A percentile compares a stretch with the other conserved stretches of the same genome.
Conservation (phyloP, 2,113 vertebrate species). For the Australoheros scitulus region DNA sequence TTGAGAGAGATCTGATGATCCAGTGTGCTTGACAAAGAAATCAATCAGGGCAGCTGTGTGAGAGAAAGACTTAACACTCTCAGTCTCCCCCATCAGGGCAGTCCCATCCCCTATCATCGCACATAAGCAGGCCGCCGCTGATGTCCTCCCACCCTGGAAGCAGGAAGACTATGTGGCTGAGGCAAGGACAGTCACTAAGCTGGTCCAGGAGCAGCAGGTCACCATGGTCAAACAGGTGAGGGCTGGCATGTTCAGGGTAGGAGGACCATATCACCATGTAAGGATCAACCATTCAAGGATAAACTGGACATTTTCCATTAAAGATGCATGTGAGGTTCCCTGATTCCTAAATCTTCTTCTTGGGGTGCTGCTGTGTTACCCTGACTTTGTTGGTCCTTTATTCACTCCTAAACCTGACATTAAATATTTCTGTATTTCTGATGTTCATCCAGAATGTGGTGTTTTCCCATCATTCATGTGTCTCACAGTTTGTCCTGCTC, state of each 20-base stretch:
- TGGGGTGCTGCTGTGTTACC: background rate
- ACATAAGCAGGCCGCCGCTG: conserved; percentile 73
- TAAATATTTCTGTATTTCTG: background rate
- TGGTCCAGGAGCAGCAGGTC: conserved; percentile 78
- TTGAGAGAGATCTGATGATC: background rate
- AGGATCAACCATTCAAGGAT: background rate
- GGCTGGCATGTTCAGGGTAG: background rate
- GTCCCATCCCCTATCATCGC: conserved; percentile 86
- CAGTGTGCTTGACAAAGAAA: background rate
- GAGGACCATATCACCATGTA: background rate
- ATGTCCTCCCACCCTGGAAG: conserved; percentile 94
- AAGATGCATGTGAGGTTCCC: background rate
- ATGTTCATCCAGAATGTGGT: background rate
- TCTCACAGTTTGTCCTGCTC: background rate
- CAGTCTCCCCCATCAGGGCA: conserved; percentile 88
- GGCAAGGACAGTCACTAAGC: conserved; percentile 64
- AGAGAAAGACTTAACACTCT: conserved; percentile 58
- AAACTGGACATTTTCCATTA: background rate
- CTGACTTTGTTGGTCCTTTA: background rate
- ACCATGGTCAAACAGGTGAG: conserved; percentile 71
- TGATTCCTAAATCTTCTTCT: background rate
- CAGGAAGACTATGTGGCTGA: conserved; percentile 84
- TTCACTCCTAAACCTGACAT: background rate
- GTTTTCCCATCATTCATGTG: background rate
- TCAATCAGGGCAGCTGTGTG: background rate